Evolutionary conservation across 1,140 invertebrate genomes (phyloP).

Genomic region (Acyrthosiphon pisum): DNA sequence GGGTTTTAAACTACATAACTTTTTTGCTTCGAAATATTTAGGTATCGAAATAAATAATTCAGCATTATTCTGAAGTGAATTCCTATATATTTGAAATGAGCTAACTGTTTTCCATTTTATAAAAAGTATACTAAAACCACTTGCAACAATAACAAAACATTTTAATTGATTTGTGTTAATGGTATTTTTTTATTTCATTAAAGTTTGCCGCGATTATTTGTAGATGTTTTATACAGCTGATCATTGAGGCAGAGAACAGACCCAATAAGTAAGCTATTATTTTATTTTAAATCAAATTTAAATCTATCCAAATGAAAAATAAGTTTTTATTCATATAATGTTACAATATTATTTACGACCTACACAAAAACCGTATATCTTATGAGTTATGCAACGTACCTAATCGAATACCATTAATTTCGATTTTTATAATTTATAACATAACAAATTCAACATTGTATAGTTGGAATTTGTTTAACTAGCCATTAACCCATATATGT

Average conservation of each 20-base stretch:
- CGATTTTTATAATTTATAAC: too few relatives aligned
- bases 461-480: neutral
- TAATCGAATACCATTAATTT: neutral
- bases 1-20: neutral
- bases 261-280: neutral
- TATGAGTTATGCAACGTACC: neutral
- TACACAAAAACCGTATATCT: neutral
- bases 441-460: neutral
- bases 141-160: neutral
- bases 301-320: neutral
- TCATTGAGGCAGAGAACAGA: neutral
- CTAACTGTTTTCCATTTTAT: neutral
- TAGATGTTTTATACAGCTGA: neutral
- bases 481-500: neutral
- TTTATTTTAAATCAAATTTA: neutral
- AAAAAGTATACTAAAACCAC: neutral
- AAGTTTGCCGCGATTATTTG: neutral
- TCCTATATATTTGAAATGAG: neutral
- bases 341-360: neutral
- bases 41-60: neutral
- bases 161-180: neutral
- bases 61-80: neutral
- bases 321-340: neutral
- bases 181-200: neutral
- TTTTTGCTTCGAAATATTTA: neutral